Evolutionary conservation across 2,888 invertebrate species (phyloP).

Genomic region (Cheilosia pagana): DNA sequence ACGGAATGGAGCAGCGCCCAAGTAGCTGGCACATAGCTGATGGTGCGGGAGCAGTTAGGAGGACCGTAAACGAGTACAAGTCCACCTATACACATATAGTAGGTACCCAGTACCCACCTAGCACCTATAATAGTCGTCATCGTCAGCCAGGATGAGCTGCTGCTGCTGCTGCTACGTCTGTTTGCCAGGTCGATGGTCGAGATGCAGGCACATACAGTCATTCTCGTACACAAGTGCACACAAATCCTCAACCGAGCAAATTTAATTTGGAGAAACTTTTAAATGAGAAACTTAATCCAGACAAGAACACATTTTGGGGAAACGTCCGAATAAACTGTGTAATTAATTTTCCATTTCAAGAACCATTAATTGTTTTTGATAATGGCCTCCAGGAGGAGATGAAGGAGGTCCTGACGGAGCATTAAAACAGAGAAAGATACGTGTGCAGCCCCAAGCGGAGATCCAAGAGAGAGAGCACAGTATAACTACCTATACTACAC

Average conservation of each 20-base stretch:
- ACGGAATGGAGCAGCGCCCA: slow-evolving; percentile 60
- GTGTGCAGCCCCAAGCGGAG: slow-evolving; percentile 66
- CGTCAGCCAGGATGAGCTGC: slow-evolving; percentile 28
- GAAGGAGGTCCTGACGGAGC: slow-evolving; percentile 63
- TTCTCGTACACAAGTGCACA: slow-evolving; percentile 52
- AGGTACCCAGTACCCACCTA: background rate
- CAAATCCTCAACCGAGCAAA: slow-evolving; percentile 77
- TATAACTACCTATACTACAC: background rate
- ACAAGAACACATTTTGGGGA: slow-evolving; percentile 77
- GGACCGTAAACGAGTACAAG: background rate
- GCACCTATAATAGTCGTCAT: slow-evolving; percentile 2
- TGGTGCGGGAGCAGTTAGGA: background rate
- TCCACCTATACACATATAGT: slow-evolving; percentile 29
- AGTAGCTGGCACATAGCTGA: slow-evolving; percentile 38
- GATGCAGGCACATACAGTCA: slow-evolving; percentile 8
- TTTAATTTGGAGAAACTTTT: slow-evolving; percentile 78
- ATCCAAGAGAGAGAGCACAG: slow-evolving; percentile 11
- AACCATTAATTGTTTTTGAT: slow-evolving; percentile 78
- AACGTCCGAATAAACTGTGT: slow-evolving; percentile 78
- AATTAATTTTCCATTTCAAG: slow-evolving; percentile 79
- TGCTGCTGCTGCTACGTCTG: slow-evolving; percentile 2
- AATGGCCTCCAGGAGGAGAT: slow-evolving; percentile 75
- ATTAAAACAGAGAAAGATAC: slow-evolving; percentile 64
- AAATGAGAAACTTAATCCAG: slow-evolving; percentile 78
- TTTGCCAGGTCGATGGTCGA: slow-evolving; percentile 49